A percentile compares a stretch with the other conserved stretches of the same genome.
Evolutionary conservation across 2,113 vertebrate genomes (phyloP).

Genomic region (Elachura formosa): DNA sequence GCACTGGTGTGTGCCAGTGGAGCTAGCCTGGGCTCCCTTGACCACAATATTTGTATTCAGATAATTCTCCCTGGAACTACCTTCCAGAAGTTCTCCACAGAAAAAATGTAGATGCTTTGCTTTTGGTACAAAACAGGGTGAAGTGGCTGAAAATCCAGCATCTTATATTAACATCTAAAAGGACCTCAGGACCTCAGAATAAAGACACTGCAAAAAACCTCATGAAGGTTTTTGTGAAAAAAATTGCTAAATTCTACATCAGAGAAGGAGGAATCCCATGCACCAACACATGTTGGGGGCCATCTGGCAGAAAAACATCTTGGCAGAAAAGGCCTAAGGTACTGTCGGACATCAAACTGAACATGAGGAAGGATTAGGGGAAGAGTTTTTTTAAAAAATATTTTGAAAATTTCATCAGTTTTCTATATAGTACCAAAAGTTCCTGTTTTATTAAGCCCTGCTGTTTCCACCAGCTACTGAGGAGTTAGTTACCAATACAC

Average conservation of each 20-base stretch:
- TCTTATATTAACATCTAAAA: background rate
- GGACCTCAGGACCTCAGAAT: background rate
- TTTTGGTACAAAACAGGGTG: background rate
- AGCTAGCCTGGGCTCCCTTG: too few species aligned
- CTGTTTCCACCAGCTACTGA: background rate
- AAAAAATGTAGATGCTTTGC: background rate
- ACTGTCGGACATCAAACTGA: background rate
- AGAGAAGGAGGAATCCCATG: background rate
- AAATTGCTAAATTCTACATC: background rate
- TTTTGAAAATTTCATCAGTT: background rate
- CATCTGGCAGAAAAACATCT: background rate
- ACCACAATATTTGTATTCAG: background rate
- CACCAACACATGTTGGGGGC: background rate
- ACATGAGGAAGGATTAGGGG: background rate
- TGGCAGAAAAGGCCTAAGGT: background rate
- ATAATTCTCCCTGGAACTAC: background rate
- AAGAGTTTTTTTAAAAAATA: background rate
- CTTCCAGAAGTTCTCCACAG: background rate
- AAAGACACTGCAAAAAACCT: background rate
- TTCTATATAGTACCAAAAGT: background rate
- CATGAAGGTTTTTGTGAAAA: background rate
- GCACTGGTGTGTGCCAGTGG: too few species aligned
- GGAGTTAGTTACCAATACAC: conserved; percentile 1
- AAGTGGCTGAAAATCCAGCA: background rate
- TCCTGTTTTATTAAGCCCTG: background rate